Evolutionary conservation across 2,888 invertebrate genomes (phyloP), one percentile per base, ranked within the genome.

Genomic region (Epistrophe eligans): DNA sequence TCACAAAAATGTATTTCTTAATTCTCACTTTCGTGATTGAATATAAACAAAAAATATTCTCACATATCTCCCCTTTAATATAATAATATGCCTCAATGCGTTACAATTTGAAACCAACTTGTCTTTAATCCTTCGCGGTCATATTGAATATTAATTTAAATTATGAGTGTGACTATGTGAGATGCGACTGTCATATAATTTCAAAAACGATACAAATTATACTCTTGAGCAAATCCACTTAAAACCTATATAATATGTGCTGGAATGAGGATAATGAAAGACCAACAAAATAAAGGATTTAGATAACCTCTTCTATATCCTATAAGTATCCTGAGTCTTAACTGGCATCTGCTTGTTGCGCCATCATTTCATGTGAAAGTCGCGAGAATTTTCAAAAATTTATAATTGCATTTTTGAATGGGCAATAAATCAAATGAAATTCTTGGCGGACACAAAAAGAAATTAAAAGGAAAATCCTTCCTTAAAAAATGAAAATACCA

Each of bases 341-440:
- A n/a, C 58, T 19, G 45, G 28, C 67, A 67, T 67, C 67, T 67
- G 66, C 35, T 50, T 17, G 8, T 19, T 66, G 35, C 55, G 35
- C 55, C 35, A 58, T 38, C 28, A 70, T n/a, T 62, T 70, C 66
- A 48, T 79, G 72, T 67, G 72, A 79, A 74, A 73, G 66, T 74
- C 55, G 15, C n/a, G 28, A 55, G 40, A 60, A 40, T 45, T 64
- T 45, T 66, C 32, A 45, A 73, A 40, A 62, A 40, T 28, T 6
- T 57, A 35, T 70, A 48, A 45, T 77, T 72, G 64, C 57, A 64
- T 57, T 82, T 77, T 57, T 71, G 11, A 71, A 77, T 77, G 72
- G 58, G 24, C 72, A 67, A 82, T 82, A 82, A 82, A 82, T 82
- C 82, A 82, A 60, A 66, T 10, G 57, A 67, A 73, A 60, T 50